Base-by-base conservation (phyloP, 1,140 invertebrate genomes). In the Pygmarrhopalites habei region DNA sequence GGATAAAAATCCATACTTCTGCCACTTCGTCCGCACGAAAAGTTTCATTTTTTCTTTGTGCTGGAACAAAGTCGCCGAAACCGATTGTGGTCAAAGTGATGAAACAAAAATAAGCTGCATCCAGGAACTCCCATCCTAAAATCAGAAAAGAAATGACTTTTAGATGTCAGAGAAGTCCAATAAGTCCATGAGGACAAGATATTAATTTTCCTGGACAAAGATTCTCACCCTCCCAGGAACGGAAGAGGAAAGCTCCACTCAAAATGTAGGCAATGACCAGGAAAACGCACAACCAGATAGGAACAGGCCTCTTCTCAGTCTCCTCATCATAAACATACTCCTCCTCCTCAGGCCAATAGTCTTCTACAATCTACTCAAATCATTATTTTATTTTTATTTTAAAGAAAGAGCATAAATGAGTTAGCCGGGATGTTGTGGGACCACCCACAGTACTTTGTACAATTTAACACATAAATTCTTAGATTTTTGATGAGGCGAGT, bases 11-110 rank as follows among this genome's bases (percentile, higher is more conserved):
- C 2, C 23, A 44, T 46, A 59, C 39, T 59, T 59, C 39, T 4
- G 41, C 12, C 3, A 58, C 56, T 58, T 44, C 56, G 4, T 58
- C 56, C 17, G 35, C 56, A 15, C 25, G 7, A 41, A 58, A 14
- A 2, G 43, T 58, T 58, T 58, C 43, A 46, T 49, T 51, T 1
- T 85, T 82, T 19, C 84, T 41, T 23, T 90, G 88, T 1, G 89
- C 90, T 0, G 92, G 93, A 0, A 95, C 92, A 72, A 92, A 89
- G 74, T 96, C 92, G 0, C 92, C 92, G 72, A 96, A 96, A 10
- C 83, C 93, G 60, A 95, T 95, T 0, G 92, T 96, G 1, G 92
- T 94, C 41, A 96, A 79, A 0, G 92, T 96, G 62, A 96, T 92
- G 77, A 96, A 96, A 75, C 32, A 95, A 77, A 95, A 96, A 75